Evolutionary conservation across 2,113 vertebrate species (phyloP), one percentile per base, ranked within the genome.

Genomic region (Oreocharis arfaki): DNA sequence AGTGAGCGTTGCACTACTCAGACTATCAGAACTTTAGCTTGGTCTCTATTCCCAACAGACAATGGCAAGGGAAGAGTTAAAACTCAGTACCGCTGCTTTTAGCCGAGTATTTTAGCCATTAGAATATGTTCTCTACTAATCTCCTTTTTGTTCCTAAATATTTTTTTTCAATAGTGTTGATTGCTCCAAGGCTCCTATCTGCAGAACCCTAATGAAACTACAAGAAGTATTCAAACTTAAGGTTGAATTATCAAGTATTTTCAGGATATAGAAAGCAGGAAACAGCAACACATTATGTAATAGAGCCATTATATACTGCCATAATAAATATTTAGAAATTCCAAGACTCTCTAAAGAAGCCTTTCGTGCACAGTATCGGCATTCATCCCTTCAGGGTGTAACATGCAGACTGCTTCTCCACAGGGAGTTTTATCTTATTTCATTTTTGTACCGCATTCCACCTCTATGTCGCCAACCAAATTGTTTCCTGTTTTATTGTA

Each of bases 291-390:
- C 90, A 96, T 97, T 94, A 97, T 91, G 93, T 95, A 95, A 97
- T 94, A 93, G 96, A 95, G 91, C 93, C 79, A 97, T 89, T 96
- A 95, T 96, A 97, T 95, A 94, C 84, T 96, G 97, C 96, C 97
- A 98, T 94, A 95, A 97, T 96, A 98, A 98, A 98, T 97, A 98
- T 98, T 97, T 97, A 91, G 96, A 97, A 97, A 97, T 96, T 96
- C 97, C 95, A 95, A 79, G 64, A 83, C 95, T 93, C 93, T 92
- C 84, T 90, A 96, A 98, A 98, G 96, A 95, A 95, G 95, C 64
- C 82, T 78, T 96, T 98, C 88, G 89, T 93, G 94, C 95, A 97
- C 92, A 97, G 87, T 97, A 97, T 97, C 97, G 93, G 97, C 95
- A 96, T 96, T 97, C 95, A 97, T 95, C 89, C 95, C 98, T 96